A percentile compares a stretch with the other conserved stretches of the same genome.
Evolutionary conservation across 2,888 invertebrate species (phyloP).

Genomic region (Drosophila silvestris): DNA sequence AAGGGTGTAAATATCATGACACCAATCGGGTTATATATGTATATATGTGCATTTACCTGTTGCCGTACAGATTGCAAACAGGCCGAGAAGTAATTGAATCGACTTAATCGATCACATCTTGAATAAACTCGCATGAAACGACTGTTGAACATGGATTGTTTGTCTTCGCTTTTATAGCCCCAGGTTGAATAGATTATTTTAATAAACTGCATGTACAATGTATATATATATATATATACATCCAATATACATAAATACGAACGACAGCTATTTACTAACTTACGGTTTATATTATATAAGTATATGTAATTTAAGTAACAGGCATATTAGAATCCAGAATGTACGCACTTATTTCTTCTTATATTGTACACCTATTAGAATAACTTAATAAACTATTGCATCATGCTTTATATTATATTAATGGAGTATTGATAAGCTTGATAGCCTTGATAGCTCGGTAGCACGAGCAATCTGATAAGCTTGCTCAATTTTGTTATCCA

Average conservation of each 20-base stretch:
- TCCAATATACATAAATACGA: background rate
- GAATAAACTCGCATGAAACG: background rate
- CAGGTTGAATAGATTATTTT: background rate
- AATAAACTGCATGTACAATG: background rate
- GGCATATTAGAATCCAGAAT: too few relatives aligned
- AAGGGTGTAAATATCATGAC: background rate
- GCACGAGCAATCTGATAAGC: too few relatives aligned
- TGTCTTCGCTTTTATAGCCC: constrained; percentile 4
- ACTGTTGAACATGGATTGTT: background rate
- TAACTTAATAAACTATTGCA: too few relatives aligned
- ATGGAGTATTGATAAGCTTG: too few relatives aligned
- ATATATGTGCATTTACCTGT: constrained; percentile 1
- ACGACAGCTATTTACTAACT: too few relatives aligned
- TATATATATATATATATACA: background rate
- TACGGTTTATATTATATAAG: too few relatives aligned
- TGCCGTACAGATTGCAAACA: background rate
- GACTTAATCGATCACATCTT: constrained; percentile 9
- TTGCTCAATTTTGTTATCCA: too few relatives aligned
- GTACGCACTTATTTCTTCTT: too few relatives aligned
- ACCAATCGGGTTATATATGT: background rate
- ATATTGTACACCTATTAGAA: too few relatives aligned
- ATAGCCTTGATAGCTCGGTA: too few relatives aligned
- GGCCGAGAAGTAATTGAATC: background rate
- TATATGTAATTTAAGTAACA: too few relatives aligned
- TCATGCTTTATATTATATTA: too few relatives aligned